phyloP scores from a whole-genome alignment of 2,797 vertebrate genomes.

The Gorsachius magnificus region DNA sequence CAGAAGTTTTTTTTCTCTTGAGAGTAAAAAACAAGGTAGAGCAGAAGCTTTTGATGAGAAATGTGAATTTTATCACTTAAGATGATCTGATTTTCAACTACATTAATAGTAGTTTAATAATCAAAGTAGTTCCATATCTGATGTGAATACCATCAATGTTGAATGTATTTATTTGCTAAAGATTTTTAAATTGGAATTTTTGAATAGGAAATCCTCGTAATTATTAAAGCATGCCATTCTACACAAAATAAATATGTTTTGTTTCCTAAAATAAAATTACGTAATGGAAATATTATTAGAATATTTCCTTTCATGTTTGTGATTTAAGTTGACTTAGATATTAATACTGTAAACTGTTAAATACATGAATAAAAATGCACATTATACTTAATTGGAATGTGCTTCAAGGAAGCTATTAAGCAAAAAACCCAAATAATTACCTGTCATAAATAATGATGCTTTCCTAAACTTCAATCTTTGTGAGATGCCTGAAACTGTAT shows the following conservation, averaged over 20 bases:
- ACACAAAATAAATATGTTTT: not conserved
- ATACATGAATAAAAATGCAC: not conserved
- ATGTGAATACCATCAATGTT: not conserved
- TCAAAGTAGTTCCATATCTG: not conserved
- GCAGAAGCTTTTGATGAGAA: slow-evolving; percentile 18
- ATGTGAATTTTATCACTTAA: not conserved
- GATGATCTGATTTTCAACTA: slow-evolving; percentile 4
- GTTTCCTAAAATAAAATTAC: not conserved
- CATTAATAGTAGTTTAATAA: not conserved
- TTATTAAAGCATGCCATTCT: not conserved
- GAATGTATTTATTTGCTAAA: not conserved
- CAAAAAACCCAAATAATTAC: not conserved
- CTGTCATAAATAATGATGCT: not conserved
- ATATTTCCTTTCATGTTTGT: not conserved
- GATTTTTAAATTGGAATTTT: not conserved
- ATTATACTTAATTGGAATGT: not conserved
- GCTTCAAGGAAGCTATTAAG: slow-evolving; percentile 22
- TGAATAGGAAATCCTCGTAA: not conserved
- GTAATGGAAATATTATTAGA: not conserved
- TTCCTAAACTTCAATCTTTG: not conserved
- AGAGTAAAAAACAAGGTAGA: not conserved
- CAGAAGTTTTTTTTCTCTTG: not conserved
- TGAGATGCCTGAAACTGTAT: not conserved
- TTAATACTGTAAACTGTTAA: not conserved
- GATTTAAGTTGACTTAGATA: not conserved